Evolutionary conservation across 2,113 vertebrate species (phyloP).

Genomic region (Ariopsis seemanni): DNA sequence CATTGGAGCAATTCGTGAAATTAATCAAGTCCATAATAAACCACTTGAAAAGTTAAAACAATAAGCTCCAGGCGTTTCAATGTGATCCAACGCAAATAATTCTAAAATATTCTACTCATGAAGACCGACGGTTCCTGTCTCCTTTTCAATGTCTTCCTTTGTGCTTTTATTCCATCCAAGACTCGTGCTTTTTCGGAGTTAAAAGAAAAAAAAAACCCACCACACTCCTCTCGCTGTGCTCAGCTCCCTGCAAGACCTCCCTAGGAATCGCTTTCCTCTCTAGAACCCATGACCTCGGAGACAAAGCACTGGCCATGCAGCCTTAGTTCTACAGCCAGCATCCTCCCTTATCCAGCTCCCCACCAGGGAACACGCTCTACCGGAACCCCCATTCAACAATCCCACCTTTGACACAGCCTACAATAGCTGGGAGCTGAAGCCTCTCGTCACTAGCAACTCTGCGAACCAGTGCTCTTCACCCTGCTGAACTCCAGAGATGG

Average conservation of each 20-base stretch:
- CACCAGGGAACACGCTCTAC: not conserved
- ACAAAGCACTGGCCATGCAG: slow-evolving; percentile 67
- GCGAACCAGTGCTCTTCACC: slow-evolving; percentile 25
- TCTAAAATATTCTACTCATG: not conserved
- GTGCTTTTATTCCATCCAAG: not conserved
- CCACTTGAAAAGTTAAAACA: not conserved
- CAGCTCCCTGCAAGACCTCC: slow-evolving; percentile 56
- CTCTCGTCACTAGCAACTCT: not conserved
- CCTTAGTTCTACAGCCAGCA: slow-evolving; percentile 56
- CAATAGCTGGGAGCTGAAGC: slow-evolving; percentile 20
- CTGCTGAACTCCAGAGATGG: slow-evolving; percentile 21
- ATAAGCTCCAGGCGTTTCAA: not conserved
- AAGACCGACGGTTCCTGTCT: not conserved
- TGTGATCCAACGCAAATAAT: not conserved
- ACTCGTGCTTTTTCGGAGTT: slow-evolving; percentile 7
- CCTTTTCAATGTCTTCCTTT: slow-evolving; percentile 9
- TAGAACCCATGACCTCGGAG: slow-evolving; percentile 62
- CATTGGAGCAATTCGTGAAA: not conserved
- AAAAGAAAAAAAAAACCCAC: slow-evolving; percentile 7
- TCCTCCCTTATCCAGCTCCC: not conserved
- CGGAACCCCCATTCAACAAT: slow-evolving; percentile 58
- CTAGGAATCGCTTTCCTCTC: slow-evolving; percentile 63
- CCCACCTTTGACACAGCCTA: slow-evolving; percentile 70
- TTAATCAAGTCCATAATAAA: not conserved
- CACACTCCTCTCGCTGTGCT: slow-evolving; percentile 15